phyloP scores from a whole-genome alignment of 1,140 invertebrate genomes.

The Ceratina australensis region DNA sequence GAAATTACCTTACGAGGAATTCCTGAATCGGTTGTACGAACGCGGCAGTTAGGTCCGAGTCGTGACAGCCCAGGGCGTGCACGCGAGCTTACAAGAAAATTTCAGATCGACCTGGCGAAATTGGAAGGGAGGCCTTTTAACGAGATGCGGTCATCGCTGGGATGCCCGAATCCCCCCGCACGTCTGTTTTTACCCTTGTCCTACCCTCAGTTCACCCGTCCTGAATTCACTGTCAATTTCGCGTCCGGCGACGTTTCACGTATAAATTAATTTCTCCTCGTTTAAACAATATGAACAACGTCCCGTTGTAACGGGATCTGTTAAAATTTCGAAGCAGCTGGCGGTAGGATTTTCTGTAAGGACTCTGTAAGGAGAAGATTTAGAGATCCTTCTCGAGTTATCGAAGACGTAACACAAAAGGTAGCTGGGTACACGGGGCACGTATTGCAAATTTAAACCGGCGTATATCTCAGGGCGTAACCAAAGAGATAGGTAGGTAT shows the following conservation, averaged over 20 bases:
- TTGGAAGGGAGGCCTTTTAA: conserved; percentile 75
- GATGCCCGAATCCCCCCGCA: conserved; percentile 60
- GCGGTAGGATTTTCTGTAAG: conserved; percentile 6
- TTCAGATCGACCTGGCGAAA: conserved; percentile 79
- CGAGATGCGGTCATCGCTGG: conserved; percentile 71
- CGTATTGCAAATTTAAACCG: conserved; percentile 60
- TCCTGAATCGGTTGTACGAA: conserved; percentile 77
- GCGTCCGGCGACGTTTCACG: no score
- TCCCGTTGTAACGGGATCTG: background rate
- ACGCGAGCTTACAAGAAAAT: conserved; percentile 79
- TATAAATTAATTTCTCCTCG: no score
- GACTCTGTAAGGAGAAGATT: conserved; percentile 4
- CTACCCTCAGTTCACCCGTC: background rate
- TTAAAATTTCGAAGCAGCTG: background rate
- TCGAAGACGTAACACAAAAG: conserved; percentile 2
- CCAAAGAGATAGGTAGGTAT: conserved; percentile 73
- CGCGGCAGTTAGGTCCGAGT: conserved; percentile 76
- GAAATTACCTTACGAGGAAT: conserved; percentile 78
- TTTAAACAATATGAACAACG: no score
- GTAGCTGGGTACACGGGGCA: conserved; percentile 28
- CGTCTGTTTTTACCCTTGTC: conserved; percentile 44
- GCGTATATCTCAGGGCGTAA: conserved; percentile 71
- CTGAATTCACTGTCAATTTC: background rate
- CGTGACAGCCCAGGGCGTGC: conserved; percentile 79
- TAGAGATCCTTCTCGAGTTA: conserved; percentile 4